Conservation (phyloP, 2,797 vertebrate genomes). For the Ctenopoma kingsleyae region DNA sequence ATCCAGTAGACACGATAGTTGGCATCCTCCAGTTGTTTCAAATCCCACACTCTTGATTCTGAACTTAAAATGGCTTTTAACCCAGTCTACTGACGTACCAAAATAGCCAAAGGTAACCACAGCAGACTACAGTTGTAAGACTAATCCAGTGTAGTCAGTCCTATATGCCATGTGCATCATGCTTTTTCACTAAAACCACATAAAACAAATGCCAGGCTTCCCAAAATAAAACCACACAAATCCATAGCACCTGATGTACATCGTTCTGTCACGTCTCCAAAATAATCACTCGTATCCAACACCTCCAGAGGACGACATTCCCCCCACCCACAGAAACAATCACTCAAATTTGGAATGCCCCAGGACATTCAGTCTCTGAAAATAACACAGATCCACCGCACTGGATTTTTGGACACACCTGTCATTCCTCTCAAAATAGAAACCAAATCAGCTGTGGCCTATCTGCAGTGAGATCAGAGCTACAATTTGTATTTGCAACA, state of each 20-base stretch:
- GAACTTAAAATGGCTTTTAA: conserved; percentile 7
- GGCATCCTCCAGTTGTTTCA: background rate
- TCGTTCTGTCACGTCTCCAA: conserved; percentile 5
- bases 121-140: background rate
- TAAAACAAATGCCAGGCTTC: conserved; percentile 25
- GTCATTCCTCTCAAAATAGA: conserved; percentile 42
- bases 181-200: conserved; percentile 20
- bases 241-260: conserved; percentile 43
- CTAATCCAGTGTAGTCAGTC: conserved; percentile 21
- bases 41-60: conserved; percentile 23
- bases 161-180: conserved; percentile 1
- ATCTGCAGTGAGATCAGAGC: conserved; percentile 12
- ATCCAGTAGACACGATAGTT: conserved; percentile 26
- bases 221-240: conserved; percentile 38
- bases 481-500: background rate
- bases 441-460: background rate
- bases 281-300: conserved; percentile 41
- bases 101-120: conserved; percentile 4
- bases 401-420: conserved; percentile 27
- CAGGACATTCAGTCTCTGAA: conserved; percentile 32
- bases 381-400: conserved; percentile 39
- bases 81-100: background rate
- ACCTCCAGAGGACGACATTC: conserved; percentile 26
- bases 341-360: conserved; percentile 36
- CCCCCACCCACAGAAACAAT: conserved; percentile 34